Percentiles rank a stretch among this genome's conserved stretches.
phyloP scores from a whole-genome alignment of 2,888 invertebrate species.

The Volucella inflata region DNA sequence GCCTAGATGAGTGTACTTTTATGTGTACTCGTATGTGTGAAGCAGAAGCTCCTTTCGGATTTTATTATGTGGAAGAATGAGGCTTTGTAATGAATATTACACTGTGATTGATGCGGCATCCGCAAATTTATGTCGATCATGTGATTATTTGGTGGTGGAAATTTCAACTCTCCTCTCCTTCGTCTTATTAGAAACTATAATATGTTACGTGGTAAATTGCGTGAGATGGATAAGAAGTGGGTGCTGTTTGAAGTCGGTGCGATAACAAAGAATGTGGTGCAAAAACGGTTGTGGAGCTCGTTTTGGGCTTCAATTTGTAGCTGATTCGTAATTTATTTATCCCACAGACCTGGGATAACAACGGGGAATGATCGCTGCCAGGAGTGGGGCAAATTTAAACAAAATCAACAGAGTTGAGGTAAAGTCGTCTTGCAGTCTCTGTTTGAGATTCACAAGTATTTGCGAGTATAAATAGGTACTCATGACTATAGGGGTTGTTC shows the following conservation, averaged over 20 bases:
- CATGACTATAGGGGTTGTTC: too few relatives aligned
- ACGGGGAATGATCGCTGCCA: too few relatives aligned
- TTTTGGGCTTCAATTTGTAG: conserved; percentile 17
- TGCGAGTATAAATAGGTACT: too few relatives aligned
- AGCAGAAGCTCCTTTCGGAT: conserved; percentile 19
- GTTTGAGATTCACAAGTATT: too few relatives aligned
- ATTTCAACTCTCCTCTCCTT: neutral
- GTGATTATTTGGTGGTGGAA: conserved; percentile 31
- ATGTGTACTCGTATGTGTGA: neutral
- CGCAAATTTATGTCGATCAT: conserved; percentile 48
- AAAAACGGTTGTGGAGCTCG: neutral
- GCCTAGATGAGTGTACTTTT: neutral
- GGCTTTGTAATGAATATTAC: conserved; percentile 59
- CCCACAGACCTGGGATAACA: neutral
- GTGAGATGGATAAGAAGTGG: neutral
- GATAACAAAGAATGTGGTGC: conserved; percentile 1
- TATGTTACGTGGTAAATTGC: conserved; percentile 22
- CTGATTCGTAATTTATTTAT: conserved; percentile 15
- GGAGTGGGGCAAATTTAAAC: too few relatives aligned
- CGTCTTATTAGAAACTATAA: conserved; percentile 34
- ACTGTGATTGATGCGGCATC: conserved; percentile 53
- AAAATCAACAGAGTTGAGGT: too few relatives aligned
- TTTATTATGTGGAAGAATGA: conserved; percentile 60
- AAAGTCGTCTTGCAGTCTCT: too few relatives aligned
- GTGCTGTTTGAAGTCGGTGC: neutral